These are phyloP conservation scores for Danaus plexippus DNA, from an alignment of 1,140 invertebrate genomes.

Conservation along the genomic window DNA sequence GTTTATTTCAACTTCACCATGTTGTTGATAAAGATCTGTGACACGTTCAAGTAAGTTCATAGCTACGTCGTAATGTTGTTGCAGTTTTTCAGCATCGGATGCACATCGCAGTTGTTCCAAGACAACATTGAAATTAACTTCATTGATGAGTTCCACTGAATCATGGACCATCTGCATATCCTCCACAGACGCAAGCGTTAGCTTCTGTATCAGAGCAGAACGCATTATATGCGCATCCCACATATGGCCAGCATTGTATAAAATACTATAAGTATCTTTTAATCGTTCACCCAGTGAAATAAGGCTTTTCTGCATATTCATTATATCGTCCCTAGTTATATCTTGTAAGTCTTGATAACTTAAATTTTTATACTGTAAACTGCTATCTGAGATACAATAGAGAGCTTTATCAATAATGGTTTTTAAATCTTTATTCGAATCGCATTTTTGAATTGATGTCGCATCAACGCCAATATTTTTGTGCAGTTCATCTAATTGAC, in stretches of 20 bases:
- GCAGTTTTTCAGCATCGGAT: conserved; percentile 41
- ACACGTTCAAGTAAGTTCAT: conserved; percentile 28
- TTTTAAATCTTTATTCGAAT: conserved; percentile 23
- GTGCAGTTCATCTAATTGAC: conserved; percentile 33
- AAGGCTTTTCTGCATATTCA: conserved; percentile 41
- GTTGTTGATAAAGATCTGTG: conserved; percentile 34
- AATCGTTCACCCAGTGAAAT: conserved; percentile 34
- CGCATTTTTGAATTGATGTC: conserved; percentile 14
- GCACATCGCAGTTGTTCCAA: conserved; percentile 41
- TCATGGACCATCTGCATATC: conserved; percentile 46
- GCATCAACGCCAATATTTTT: conserved; percentile 25
- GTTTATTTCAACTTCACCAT: conserved; percentile 36
- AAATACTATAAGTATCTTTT: conserved; percentile 37
- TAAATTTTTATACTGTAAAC: conserved; percentile 1
- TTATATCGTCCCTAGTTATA: conserved; percentile 21
- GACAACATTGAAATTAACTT: conserved; percentile 40
- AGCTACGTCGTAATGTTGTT: conserved; percentile 31
- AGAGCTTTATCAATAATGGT: conserved; percentile 29
- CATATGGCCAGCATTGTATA: conserved; percentile 42
- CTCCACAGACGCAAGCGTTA: conserved; percentile 47
- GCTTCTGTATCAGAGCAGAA: conserved; percentile 39
- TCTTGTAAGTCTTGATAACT: conserved; percentile 12
- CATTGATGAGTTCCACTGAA: conserved; percentile 41
- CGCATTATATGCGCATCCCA: conserved; percentile 49
- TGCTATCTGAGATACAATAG: conserved; percentile 4